These are phyloP conservation scores for Drosophila leonis DNA, from an alignment of 2,888 invertebrate genomes.

Conservation along the genomic window DNA sequence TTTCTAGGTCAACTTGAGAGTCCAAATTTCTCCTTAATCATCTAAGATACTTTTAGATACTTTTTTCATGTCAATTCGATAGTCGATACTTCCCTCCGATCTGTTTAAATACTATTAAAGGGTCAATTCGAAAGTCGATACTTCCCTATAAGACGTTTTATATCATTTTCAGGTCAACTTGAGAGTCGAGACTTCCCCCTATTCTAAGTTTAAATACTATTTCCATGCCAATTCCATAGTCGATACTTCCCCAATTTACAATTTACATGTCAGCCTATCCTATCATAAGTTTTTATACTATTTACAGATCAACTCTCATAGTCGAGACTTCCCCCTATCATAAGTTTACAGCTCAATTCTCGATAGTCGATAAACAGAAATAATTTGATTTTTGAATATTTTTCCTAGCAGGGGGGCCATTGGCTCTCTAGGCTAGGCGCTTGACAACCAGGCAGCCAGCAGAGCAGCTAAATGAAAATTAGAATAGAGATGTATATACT, in stretches of 20 bases:
- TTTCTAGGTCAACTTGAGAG: too few relatives aligned
- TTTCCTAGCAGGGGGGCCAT: constrained; percentile 27
- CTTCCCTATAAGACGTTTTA: background rate
- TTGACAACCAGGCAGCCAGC: constrained; percentile 33
- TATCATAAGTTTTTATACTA: background rate
- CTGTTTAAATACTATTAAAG: background rate
- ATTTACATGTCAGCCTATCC: background rate
- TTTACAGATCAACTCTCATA: background rate
- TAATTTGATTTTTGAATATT: background rate
- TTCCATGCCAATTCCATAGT: constrained; percentile 3
- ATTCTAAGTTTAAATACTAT: background rate
- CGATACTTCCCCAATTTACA: background rate
- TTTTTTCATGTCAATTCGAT: background rate
- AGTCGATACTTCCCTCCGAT: background rate
- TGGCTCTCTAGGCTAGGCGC: constrained; percentile 8
- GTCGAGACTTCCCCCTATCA: background rate
- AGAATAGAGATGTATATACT: constrained; percentile 14
- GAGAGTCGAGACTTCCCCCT: too few relatives aligned
- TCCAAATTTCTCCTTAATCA: too few relatives aligned
- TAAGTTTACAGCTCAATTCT: background rate
- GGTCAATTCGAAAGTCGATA: background rate
- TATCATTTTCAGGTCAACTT: too few relatives aligned
- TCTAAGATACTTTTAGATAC: too few relatives aligned
- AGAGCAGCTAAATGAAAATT: constrained; percentile 27
- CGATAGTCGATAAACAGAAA: background rate